phyloP scores from a whole-genome alignment of 2,888 invertebrate genomes.

The Dasypogon diadema region DNA sequence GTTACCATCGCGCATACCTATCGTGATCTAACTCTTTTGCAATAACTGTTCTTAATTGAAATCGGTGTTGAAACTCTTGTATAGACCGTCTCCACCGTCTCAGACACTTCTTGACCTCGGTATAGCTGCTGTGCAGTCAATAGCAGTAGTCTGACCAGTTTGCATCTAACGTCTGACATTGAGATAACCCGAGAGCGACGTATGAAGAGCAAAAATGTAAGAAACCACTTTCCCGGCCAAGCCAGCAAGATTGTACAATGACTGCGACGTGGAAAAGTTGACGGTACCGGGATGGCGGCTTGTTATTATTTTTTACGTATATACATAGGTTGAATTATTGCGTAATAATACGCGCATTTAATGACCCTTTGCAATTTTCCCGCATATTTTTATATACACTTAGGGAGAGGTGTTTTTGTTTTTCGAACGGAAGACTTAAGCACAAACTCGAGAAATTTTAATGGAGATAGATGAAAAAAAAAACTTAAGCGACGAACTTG shows the following conservation, averaged over 20 bases:
- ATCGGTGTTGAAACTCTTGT: conserved; percentile 52
- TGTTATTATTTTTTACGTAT: not conserved
- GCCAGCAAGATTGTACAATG: not conserved
- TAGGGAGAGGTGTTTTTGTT: no score
- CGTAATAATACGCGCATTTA: not conserved
- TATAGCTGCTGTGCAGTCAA: conserved; percentile 13
- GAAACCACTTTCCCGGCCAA: conserved; percentile 30
- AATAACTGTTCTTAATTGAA: conserved; percentile 52
- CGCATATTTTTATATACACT: not conserved
- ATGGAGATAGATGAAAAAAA: no score
- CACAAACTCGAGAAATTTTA: no score
- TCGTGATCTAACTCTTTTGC: not conserved
- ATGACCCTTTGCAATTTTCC: not conserved
- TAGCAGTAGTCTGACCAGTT: conserved; percentile 38
- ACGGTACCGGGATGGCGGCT: not conserved
- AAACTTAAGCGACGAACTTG: no score
- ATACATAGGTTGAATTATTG: not conserved
- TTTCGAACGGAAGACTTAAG: no score
- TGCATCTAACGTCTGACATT: conserved; percentile 47
- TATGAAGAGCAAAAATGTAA: conserved; percentile 1
- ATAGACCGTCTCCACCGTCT: conserved; percentile 21
- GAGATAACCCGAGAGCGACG: conserved; percentile 9
- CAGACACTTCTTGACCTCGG: conserved; percentile 37
- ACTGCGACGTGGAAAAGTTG: not conserved
- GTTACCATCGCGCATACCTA: not conserved